phyloP scores from a whole-genome alignment of 1,140 invertebrate species.

The Apocrypta bakeri region DNA sequence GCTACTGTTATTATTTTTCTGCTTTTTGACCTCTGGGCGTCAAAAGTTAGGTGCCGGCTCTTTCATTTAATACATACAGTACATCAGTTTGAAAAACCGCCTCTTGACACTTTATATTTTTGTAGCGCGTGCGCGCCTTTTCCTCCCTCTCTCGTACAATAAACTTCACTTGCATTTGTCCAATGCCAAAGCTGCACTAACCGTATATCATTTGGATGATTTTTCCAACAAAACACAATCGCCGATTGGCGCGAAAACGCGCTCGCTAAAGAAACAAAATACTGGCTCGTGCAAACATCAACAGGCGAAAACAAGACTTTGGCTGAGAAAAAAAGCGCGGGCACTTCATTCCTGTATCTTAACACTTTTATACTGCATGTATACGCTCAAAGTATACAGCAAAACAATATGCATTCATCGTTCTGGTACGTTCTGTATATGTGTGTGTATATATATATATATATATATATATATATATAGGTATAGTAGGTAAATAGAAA shows the following conservation, averaged over 20 bases:
- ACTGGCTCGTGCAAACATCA: background rate
- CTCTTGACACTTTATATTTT: no score
- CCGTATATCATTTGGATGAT: background rate
- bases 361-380: no score
- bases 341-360: no score
- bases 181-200: background rate
- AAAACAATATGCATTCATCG: no score
- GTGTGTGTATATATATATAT: background rate
- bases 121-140: background rate
- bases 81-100: background rate
- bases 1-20: constrained; percentile 16
- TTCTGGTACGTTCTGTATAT: background rate
- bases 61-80: background rate
- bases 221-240: background rate
- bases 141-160: no score
- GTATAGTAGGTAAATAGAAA: no score
- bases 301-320: background rate
- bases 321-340: background rate
- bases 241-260: background rate
- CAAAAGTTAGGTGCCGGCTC: background rate
- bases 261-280: background rate
- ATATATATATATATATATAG: no score
- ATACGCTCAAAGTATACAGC: no score
- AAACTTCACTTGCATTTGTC: background rate
- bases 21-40: background rate